These are phyloP conservation scores for Eretmochelys imbricata DNA, from an alignment of 2,113 vertebrate genomes.

Conservation along the genomic window DNA sequence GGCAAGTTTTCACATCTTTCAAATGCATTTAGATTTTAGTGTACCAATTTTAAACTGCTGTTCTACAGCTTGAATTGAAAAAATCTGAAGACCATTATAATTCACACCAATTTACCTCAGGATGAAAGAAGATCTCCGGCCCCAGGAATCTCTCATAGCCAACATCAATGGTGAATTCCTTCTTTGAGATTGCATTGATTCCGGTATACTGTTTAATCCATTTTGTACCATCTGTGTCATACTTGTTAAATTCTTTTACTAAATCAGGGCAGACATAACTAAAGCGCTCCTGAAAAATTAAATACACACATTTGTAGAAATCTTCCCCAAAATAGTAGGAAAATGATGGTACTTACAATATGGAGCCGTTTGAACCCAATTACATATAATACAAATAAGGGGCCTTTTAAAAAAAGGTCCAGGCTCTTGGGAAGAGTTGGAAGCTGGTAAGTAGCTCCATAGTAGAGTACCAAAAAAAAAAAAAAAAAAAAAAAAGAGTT, in stretches of 20 bases:
- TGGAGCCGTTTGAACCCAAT: neutral
- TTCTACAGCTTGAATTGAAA: neutral
- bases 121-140: slow-evolving; percentile 98
- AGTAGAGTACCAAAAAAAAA: neutral
- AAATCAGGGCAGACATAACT: slow-evolving; percentile 98
- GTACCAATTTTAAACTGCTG: neutral
- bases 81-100: neutral
- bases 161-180: slow-evolving; percentile 97
- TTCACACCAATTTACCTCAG: slow-evolving; percentile 84
- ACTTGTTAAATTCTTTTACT: slow-evolving; percentile 99
- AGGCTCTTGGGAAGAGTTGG: neutral
- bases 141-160: slow-evolving; percentile 98
- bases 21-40: neutral
- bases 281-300: slow-evolving; percentile 89
- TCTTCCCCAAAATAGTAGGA: neutral
- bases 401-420: neutral
- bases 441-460: neutral
- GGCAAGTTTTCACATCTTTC: neutral
- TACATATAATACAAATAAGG: neutral
- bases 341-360: neutral
- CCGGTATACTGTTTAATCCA: slow-evolving; percentile 99
- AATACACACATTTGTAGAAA: neutral
- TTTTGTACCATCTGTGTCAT: slow-evolving; percentile 95
- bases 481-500: neutral
- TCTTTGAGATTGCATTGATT: slow-evolving; percentile 96